phyloP scores from a whole-genome alignment of 37 sponge, comb jelly and placozoan genomes.

The Bolinopsis microptera region DNA sequence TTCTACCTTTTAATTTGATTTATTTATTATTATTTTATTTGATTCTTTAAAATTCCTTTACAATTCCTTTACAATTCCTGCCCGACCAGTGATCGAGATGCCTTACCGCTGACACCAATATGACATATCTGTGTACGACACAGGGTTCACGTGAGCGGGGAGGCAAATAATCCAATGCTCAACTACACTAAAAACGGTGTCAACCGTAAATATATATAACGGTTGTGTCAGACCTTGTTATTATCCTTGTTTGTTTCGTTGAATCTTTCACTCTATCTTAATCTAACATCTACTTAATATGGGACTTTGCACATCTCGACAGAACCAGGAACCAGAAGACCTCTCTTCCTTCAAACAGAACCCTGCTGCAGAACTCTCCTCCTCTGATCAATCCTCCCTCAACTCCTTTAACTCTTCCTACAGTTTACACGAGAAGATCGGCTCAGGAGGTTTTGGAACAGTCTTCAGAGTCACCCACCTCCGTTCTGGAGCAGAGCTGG shows the following conservation, averaged over 20 bases:
- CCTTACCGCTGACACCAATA: too few relatives aligned
- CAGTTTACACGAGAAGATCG: slow-evolving; percentile 3
- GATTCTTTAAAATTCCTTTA: too few relatives aligned
- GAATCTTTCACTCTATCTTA: neutral
- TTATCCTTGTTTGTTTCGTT: neutral
- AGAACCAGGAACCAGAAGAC: neutral
- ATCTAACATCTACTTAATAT: too few relatives aligned
- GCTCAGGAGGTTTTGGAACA: slow-evolving; percentile 34
- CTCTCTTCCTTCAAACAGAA: neutral
- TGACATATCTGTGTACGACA: too few relatives aligned
- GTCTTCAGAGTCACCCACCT: neutral
- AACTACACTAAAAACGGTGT: neutral
- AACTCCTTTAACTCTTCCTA: neutral
- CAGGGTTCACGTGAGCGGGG: too few relatives aligned
- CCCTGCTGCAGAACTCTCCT: neutral
- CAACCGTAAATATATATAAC: neutral
- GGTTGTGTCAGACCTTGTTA: slow-evolving; percentile 45
- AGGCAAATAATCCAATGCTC: too few relatives aligned
- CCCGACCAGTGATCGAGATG: too few relatives aligned
- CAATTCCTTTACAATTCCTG: too few relatives aligned
- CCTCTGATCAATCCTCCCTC: neutral
- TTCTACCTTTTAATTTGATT: too few relatives aligned
- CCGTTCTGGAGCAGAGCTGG: neutral
- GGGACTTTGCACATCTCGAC: neutral
- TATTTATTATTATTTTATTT: too few relatives aligned